Evolutionary conservation across 53 echinoderm and acorn worm genomes (phyloP), one percentile per base, ranked within the genome.

Genomic region (Temnopleurus reevesii): DNA sequence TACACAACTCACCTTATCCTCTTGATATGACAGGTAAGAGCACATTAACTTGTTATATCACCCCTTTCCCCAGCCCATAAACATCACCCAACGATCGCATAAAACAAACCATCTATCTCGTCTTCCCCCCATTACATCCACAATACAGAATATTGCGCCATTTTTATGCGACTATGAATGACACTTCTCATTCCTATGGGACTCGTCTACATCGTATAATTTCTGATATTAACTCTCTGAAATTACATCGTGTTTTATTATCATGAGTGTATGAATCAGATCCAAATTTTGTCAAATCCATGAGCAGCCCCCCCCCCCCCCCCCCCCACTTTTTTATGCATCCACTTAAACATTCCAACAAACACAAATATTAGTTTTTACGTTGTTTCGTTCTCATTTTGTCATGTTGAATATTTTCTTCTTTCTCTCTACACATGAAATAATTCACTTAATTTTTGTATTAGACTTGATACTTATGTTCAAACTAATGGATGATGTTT

Each of bases 1-100:
- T 94, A 82, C 93, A 93, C 93, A 97, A 97, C 91, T 91, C 94
- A 63, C 91, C 95, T 33, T 97, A 95, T 84, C 95, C 97, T 30
- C 89, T 97, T 13, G 95, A 97, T 81, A 97, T 97, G 97, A 95
- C 97, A 88, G 97, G 97, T 97, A 95, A 94, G 83, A 23, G 41
- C 21, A 55, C 29, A 55, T 56, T 31, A 31, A 71, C 71, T 8
- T 8, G 71, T 71, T 71, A 71, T 71, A 54, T 55, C 56, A 54
- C 83, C 83, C 83, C 83, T 83, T 49, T 36, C 15, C 86, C n/a
- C n/a, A 45, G 10, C 53, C 71, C 88, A 87, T 87, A 87, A 87
- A 87, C 76, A 64, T 17, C 31, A 49, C 88, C 65, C 88, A 66
- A 87, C 88, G 88, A 87, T 71, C 88, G 71, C 71, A 87, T 87